These are phyloP conservation scores for Mastomys coucha DNA, from an alignment of 2,113 vertebrate genomes.

Conservation along the genomic window DNA sequence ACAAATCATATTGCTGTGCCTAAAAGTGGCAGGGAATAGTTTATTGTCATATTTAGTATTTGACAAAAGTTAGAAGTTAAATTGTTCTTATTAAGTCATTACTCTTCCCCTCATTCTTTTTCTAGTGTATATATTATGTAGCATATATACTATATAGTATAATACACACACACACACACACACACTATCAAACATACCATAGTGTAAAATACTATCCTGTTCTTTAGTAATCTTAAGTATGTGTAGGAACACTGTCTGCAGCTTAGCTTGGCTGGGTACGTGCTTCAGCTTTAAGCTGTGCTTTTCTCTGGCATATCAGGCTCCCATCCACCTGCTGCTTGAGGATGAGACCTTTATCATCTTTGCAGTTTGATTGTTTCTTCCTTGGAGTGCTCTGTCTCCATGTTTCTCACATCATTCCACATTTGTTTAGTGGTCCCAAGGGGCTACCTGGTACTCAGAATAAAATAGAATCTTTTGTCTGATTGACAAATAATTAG, in stretches of 20 bases:
- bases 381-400: not conserved
- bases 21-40: conserved; percentile 12
- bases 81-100: not conserved
- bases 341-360: not conserved
- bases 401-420: not conserved
- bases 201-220: not conserved
- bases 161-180: no score
- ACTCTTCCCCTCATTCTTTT: not conserved
- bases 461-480: not conserved
- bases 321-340: not conserved
- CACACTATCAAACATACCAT: not conserved
- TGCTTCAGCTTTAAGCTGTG: not conserved
- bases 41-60: conserved; percentile 39
- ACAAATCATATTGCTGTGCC: conserved; percentile 4
- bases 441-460: not conserved
- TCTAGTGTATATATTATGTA: not conserved
- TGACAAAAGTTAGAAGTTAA: conserved; percentile 28
- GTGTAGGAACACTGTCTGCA: conserved; percentile 41
- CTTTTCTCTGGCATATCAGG: not conserved
- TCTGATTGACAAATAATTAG: not conserved
- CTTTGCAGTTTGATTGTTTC: not conserved
- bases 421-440: conserved; percentile 8
- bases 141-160: not conserved
- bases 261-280: not conserved
- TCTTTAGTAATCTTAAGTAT: not conserved